Conservation (phyloP, 2,888 invertebrate genomes). For the Eledona agricola region DNA sequence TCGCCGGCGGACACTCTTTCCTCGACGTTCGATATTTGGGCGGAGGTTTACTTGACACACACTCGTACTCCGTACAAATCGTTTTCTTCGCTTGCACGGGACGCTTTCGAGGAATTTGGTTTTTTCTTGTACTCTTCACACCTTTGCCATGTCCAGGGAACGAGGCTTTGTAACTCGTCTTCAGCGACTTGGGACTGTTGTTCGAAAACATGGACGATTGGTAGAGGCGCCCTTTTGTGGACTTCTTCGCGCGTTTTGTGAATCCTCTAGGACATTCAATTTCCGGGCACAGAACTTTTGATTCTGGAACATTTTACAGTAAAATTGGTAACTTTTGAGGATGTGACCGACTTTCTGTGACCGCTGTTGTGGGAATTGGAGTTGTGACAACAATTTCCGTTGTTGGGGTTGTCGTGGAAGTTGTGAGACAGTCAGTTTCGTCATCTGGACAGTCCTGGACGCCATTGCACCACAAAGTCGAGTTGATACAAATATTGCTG, state of each 20-base stretch:
- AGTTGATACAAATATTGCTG: constrained; percentile 76
- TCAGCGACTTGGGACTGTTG: not conserved
- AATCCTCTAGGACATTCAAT: constrained; percentile 56
- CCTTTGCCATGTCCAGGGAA: constrained; percentile 1
- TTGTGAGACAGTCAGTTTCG: constrained; percentile 71
- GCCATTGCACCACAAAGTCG: constrained; percentile 82
- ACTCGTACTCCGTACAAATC: constrained; percentile 67
- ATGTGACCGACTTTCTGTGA: constrained; percentile 14
- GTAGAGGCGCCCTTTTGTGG: constrained; percentile 6
- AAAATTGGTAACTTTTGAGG: constrained; percentile 21
- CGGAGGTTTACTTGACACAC: constrained; percentile 65
- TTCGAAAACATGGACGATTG: constrained; percentile 28
- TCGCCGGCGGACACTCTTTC: constrained; percentile 56
- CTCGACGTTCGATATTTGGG: constrained; percentile 53
- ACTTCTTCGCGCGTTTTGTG: constrained; percentile 14
- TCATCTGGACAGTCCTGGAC: constrained; percentile 85
- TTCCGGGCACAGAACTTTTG: constrained; percentile 56
- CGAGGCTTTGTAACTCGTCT: constrained; percentile 1
- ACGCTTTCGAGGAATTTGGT: constrained; percentile 1
- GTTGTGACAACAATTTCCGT: constrained; percentile 41
- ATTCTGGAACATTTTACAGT: constrained; percentile 12
- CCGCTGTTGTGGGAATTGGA: constrained; percentile 4
- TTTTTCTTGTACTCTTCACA: no score
- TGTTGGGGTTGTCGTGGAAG: constrained; percentile 57
- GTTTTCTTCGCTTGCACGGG: constrained; percentile 43